Evolutionary conservation across 2,888 invertebrate genomes (phyloP).

Genomic region (Drosophila atroscutellata): DNA sequence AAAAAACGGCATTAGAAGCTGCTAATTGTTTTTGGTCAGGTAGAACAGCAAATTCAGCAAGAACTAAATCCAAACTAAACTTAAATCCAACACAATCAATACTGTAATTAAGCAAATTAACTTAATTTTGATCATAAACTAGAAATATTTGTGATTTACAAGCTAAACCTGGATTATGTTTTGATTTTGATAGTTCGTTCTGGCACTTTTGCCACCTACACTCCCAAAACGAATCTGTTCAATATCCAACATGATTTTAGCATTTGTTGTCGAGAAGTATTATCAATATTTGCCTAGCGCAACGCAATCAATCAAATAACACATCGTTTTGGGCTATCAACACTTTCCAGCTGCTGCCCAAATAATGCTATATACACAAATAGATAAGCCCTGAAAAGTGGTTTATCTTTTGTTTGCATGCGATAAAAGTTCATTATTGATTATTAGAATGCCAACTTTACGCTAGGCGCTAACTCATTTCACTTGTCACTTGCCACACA

Average conservation of each 20-base stretch:
- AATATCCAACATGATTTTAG: slow-evolving; percentile 6
- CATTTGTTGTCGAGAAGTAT: neutral
- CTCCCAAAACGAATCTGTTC: neutral
- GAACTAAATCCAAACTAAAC: neutral
- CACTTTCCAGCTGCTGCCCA: neutral
- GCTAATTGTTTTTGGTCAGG: neutral
- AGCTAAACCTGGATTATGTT: neutral
- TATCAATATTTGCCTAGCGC: slow-evolving; percentile 26
- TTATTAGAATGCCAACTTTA: slow-evolving; percentile 36
- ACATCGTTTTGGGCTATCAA: slow-evolving; percentile 1
- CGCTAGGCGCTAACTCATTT: slow-evolving; percentile 5
- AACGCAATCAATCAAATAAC: slow-evolving; percentile 19
- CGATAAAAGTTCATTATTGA: slow-evolving; percentile 62
- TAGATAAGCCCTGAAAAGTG: slow-evolving; percentile 57
- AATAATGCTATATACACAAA: slow-evolving; percentile 28
- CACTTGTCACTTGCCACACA: slow-evolving; percentile 14
- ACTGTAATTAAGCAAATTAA: neutral
- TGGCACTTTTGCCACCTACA: slow-evolving; percentile 7
- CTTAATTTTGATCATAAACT: neutral
- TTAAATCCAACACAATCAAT: neutral
- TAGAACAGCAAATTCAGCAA: neutral
- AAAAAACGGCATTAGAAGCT: neutral
- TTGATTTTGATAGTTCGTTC: neutral
- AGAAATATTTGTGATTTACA: neutral
- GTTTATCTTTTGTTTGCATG: slow-evolving; percentile 61